Percentiles rank a stretch among this genome's conserved stretches.
These are phyloP conservation scores for Pocillopora verrucosa DNA, from an alignment of 64 coral and sea anemone species.

Conservation along the genomic window DNA sequence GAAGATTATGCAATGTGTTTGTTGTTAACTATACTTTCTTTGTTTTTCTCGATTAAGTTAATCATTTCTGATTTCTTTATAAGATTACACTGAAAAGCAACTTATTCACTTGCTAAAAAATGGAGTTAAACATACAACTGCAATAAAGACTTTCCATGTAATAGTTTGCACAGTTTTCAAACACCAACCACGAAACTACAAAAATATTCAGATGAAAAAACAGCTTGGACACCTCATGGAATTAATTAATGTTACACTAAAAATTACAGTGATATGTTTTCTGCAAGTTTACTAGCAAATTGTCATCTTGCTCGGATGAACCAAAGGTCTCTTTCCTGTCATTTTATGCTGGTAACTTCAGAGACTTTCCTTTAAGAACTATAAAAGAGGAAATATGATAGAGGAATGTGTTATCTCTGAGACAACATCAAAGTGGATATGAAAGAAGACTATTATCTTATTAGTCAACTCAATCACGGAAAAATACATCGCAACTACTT, in stretches of 20 bases:
- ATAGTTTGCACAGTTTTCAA: not conserved
- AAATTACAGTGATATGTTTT: not conserved
- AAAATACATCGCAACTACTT: no score
- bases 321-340: constrained; percentile 8
- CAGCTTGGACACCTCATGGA: not conserved
- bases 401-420: not conserved
- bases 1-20: no score
- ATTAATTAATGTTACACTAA: not conserved
- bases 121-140: not conserved
- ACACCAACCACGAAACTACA: not conserved
- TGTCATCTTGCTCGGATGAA: not conserved
- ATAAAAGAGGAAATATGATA: constrained; percentile 50
- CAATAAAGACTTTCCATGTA: not conserved
- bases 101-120: no score
- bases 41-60: no score
- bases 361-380: constrained; percentile 95
- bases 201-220: not conserved
- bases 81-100: no score
- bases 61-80: no score
- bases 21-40: no score
- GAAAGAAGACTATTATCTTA: no score
- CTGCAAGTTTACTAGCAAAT: constrained; percentile 5
- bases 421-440: no score
- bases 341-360: constrained; percentile 94
- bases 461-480: no score